Conservation (phyloP, 2,113 vertebrate genomes). For the Pitta sordida region DNA sequence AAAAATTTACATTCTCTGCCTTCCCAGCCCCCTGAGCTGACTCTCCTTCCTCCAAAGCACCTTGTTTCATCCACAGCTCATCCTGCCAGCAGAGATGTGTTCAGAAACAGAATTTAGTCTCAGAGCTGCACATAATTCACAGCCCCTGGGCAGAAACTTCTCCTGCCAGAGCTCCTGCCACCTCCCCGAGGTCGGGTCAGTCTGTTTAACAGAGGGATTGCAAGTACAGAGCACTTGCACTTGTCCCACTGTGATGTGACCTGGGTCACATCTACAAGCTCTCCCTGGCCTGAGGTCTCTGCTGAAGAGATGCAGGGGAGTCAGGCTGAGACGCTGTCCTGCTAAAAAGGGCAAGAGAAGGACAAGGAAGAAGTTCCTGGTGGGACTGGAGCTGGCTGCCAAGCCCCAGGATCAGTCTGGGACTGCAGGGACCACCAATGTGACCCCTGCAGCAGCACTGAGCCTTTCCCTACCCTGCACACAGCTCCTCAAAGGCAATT, state of each 20-base stretch:
- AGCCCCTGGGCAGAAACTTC: not conserved
- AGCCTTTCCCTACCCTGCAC: not conserved
- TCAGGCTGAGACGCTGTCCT: too few relatives aligned
- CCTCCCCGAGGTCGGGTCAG: not conserved
- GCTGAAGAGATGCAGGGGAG: not conserved
- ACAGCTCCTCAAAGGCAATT: not conserved
- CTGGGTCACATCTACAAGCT: not conserved
- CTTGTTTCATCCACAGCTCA: not conserved
- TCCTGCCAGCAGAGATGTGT: not conserved
- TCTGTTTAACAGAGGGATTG: not conserved
- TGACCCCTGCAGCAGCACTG: not conserved
- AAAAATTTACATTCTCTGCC: not conserved
- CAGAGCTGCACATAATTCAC: not conserved
- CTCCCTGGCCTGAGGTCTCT: not conserved
- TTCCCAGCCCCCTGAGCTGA: not conserved
- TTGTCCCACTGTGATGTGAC: not conserved
- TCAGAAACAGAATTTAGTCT: not conserved
- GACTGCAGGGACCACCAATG: not conserved
- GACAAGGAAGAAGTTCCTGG: not conserved
- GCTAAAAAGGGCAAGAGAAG: not conserved
- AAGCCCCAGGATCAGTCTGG: not conserved
- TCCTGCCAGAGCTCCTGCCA: not conserved
- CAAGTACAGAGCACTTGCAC: not conserved
- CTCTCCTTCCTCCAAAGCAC: not conserved
- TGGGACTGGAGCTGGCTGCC: not conserved